Conservation (phyloP, 1,140 invertebrate genomes). For the Aphaenogaster floridana region DNA sequence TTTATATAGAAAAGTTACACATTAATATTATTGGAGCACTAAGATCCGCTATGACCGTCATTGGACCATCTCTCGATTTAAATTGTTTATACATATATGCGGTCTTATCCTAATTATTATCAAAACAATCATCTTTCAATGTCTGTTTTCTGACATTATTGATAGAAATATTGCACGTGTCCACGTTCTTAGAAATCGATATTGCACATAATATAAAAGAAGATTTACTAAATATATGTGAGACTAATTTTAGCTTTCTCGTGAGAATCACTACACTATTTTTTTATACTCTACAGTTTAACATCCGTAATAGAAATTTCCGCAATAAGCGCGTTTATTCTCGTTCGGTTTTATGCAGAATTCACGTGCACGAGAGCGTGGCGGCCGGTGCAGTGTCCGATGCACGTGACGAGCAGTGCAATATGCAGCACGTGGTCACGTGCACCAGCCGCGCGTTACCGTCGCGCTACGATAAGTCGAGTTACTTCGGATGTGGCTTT, state of each 20-base stretch:
- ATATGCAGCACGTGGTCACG: conserved; percentile 58
- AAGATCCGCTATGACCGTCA: too few species aligned
- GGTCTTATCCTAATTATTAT: too few species aligned
- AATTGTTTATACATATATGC: too few species aligned
- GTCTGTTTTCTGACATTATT: background rate
- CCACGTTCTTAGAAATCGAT: background rate
- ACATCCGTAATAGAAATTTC: conserved; percentile 50
- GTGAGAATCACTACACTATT: background rate
- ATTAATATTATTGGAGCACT: too few species aligned
- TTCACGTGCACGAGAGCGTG: conserved; percentile 83
- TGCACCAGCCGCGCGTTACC: conserved; percentile 57
- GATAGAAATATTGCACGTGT: background rate
- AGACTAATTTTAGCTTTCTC: background rate
- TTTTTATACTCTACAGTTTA: background rate
- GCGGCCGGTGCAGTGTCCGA: conserved; percentile 78
- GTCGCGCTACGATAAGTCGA: conserved; percentile 50
- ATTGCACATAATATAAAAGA: background rate
- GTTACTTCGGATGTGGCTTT: conserved; percentile 43
- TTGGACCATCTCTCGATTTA: too few species aligned
- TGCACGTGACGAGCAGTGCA: conserved; percentile 82
- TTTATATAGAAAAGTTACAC: too few species aligned
- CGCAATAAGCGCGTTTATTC: conserved; percentile 54
- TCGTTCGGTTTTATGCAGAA: conserved; percentile 76
- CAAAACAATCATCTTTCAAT: background rate
- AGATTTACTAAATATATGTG: background rate